Percentiles rank a stretch among this genome's conserved stretches.
phyloP scores from a whole-genome alignment of 2,888 invertebrate species.

The Romanomermis culicivorax region DNA sequence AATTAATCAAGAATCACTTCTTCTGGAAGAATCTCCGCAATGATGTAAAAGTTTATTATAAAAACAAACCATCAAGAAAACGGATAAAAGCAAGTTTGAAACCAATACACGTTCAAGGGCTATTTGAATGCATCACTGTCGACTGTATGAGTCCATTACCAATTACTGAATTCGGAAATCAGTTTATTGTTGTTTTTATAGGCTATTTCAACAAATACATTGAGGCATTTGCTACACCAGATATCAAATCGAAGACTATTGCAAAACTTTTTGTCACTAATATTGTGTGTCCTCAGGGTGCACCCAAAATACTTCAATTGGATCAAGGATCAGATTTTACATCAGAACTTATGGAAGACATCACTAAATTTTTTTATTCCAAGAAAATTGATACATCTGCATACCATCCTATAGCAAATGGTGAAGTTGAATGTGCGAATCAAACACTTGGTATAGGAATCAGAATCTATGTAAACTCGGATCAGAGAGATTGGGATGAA shows the following conservation, averaged over 20 bases:
- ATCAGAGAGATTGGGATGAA: not conserved
- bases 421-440: not conserved
- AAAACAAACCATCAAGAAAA: too few relatives aligned
- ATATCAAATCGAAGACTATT: too few relatives aligned
- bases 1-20: too few relatives aligned
- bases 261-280: too few relatives aligned
- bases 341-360: not conserved
- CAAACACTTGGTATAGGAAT: not conserved
- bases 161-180: not conserved
- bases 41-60: too few relatives aligned
- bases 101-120: too few relatives aligned
- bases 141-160: not conserved
- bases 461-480: not conserved
- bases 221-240: conserved; percentile 1
- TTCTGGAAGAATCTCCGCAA: too few relatives aligned
- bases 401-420: not conserved
- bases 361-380: not conserved
- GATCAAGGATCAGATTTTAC: not conserved
- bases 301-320: not conserved
- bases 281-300: not conserved
- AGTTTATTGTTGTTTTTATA: not conserved
- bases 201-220: not conserved
- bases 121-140: too few relatives aligned
- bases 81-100: too few relatives aligned
- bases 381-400: not conserved